Base-by-base conservation (phyloP, 1,140 invertebrate genomes). In the Drosophila bocki region DNA sequence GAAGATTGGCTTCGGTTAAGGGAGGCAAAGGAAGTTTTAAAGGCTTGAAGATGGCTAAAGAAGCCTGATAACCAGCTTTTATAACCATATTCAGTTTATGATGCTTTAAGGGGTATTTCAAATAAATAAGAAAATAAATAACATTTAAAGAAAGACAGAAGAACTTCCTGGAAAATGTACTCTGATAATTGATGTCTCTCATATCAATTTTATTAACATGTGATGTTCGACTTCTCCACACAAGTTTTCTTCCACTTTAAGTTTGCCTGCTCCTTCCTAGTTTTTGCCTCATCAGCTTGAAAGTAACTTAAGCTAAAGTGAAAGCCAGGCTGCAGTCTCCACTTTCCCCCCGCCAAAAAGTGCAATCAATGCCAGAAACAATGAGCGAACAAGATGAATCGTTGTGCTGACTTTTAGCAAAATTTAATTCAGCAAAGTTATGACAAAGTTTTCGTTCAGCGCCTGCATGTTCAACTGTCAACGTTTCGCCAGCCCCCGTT, bases 381-480 rank as follows among this genome's bases (percentile, higher is more conserved):
- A 72, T 72, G 69, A 72, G 45, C 69, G 53, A 72, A 51, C 53
- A 72, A 72, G 67, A 72, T 71, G 67, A 72, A 72, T 72, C 44
- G 69, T 71, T 71, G 67, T 54, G 69, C 69, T 72, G 69, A 72
- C 69, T 72, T 60, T 72, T 72, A 47, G 67, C 69, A 60, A 72
- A 72, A 72, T 72, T 75, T 85, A 85, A 85, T 85, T 85, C 79
- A 81, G 71, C 69, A 75, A 85, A 85, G 82, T 85, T 85, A 85
- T 85, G 82, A 85, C 68, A 85, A 85, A 85, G 78, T 85, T 85
- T 75, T 81, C 75, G 78, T 70, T 78, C 69, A 50, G 44, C 69
- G 69, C 69, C 53, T 37, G 53, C 69, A 72, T 72, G 67, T 85
- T 85, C 76, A 80, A 78, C 74, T 84, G 82, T 85, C 82, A 85